These are phyloP conservation scores for Xestoiulus laeticollis DNA, from an alignment of 2,888 invertebrate genomes.

Conservation along the genomic window DNA sequence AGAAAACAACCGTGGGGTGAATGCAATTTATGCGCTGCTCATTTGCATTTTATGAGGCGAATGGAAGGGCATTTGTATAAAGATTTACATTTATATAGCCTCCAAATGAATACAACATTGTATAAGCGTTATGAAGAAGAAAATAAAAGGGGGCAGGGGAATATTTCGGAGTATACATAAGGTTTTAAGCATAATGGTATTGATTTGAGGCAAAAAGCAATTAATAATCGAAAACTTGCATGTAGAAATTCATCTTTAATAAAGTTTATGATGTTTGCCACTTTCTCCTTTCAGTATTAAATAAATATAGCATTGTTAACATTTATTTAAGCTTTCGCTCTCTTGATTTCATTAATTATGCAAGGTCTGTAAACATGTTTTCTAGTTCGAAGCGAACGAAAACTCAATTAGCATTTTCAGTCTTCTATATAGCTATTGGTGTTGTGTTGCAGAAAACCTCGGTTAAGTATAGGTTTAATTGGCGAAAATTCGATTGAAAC, in stretches of 20 bases:
- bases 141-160: too few species aligned
- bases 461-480: not conserved
- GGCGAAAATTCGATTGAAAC: not conserved
- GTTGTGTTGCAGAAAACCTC: not conserved
- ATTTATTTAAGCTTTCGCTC: constrained; percentile 14
- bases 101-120: not conserved
- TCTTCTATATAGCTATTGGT: not conserved
- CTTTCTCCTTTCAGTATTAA: not conserved
- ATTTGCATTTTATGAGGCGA: constrained; percentile 6
- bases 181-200: not conserved
- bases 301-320: constrained; percentile 6
- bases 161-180: not conserved
- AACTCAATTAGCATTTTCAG: constrained; percentile 15
- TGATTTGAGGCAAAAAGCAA: not conserved
- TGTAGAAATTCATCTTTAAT: not conserved
- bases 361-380: constrained; percentile 18
- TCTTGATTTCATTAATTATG: constrained; percentile 35
- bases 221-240: not conserved
- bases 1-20: not conserved
- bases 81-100: constrained; percentile 13
- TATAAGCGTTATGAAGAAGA: not conserved
- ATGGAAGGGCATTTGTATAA: not conserved
- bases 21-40: constrained; percentile 17
- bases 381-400: not conserved
- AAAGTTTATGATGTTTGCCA: constrained; percentile 15